Evolutionary conservation across 2,888 invertebrate species (phyloP), one percentile per base, ranked within the genome.

Genomic region (Metopia argyrocephala): DNA sequence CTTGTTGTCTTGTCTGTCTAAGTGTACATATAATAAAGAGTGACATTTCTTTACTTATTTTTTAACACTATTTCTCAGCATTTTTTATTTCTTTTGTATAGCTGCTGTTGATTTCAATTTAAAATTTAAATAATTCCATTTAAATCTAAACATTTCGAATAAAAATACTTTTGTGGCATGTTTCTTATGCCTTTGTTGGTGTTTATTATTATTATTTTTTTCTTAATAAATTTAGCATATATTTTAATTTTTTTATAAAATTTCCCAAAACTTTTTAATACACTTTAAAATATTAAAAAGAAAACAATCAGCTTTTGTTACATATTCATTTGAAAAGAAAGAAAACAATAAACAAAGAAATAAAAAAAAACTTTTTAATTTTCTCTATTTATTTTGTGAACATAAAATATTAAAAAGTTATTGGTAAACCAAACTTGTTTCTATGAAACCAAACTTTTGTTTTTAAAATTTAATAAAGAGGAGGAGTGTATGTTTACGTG

Each of bases 11-110:
- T 28, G 23, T 70, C 12, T 57, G 21, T n/a, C 20, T 21, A 18
- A 27, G 18, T 5, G 27, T 56, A 7, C 18, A 27, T 27, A 48
- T 70, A 64, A 76, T 57, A 50, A 20, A 64, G 7, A 70, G 62
- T 45, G 62, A 56, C 54, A 57, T 21, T 27, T n/a, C 48, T 54
- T 21, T 9, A 20, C 20, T 31, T 31, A 18, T 31, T 31, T 31
- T 12, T 57, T 56, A 12, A n/a, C 12, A 15, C 28, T 57, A 9
- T 57, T 57, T 4, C 7, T 75, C 3, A 25, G 18, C 23, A n/a
- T 18, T 25, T 56, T 27, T 45, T n/a, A 2, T 5, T 23, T n/a
- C n/a, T n/a, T n/a, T n/a, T n/a, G n/a, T n/a, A n/a, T n/a, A n/a
- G n/a, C n/a, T n/a, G n/a, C n/a, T n/a, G n/a, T 54, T 68, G 15